Percentiles rank a stretch among this genome's conserved stretches.
Conservation (phyloP, 2,888 invertebrate species). For the Seladonia tumulorum region DNA sequence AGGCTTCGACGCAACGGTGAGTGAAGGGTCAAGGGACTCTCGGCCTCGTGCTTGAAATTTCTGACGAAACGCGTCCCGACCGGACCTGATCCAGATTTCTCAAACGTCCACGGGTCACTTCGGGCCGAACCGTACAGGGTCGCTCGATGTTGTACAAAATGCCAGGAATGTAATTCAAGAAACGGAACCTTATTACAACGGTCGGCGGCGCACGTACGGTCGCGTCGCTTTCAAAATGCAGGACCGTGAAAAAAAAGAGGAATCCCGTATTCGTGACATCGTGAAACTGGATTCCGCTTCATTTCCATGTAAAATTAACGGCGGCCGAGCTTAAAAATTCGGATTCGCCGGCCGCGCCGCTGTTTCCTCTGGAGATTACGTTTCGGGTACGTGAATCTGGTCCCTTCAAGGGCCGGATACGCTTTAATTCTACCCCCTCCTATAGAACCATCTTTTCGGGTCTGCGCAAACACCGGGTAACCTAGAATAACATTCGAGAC, state of each 20-base stretch:
- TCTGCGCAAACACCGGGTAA: background rate
- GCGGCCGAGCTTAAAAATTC: constrained; percentile 41
- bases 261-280: constrained; percentile 31
- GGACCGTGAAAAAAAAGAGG: background rate
- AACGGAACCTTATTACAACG: constrained; percentile 48
- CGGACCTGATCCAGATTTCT: background rate
- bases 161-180: constrained; percentile 45
- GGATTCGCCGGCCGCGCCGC: constrained; percentile 11
- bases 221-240: constrained; percentile 16
- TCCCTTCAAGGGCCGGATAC: background rate
- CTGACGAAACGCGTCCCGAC: background rate
- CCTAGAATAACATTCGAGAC: background rate
- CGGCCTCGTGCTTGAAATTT: background rate
- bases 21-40: background rate
- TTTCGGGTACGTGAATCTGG: constrained; percentile 9
- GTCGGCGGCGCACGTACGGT: constrained; percentile 19
- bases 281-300: constrained; percentile 39
- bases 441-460: background rate
- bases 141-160: constrained; percentile 26
- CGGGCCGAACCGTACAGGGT: constrained; percentile 12
- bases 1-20: background rate
- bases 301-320: constrained; percentile 52
- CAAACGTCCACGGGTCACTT: background rate
- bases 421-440: background rate
- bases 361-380: constrained; percentile 22